Base-by-base conservation (phyloP, 2,888 invertebrate genomes). In the Tyria jacobaeae region DNA sequence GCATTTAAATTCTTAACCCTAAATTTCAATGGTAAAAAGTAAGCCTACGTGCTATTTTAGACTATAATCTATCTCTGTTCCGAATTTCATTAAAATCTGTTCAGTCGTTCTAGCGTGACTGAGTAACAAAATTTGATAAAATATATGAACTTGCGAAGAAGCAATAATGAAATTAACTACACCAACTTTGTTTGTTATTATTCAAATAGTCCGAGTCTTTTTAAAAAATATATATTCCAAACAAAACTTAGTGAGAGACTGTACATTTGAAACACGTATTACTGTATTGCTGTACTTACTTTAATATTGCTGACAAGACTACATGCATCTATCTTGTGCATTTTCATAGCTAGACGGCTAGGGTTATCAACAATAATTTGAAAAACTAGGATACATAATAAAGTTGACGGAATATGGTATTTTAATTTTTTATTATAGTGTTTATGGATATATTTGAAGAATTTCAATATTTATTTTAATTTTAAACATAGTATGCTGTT, bases 221-320 rank as follows among this genome's bases (percentile, higher is more conserved):
- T n/a, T n/a, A 34, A 21, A 17, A 12, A n/a, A n/a, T n/a, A n/a
- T 17, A 51, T 51, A 5, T 51, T 35, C 34, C 5, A 14, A 34
- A 21, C 9, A 35, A 15, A 52, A 37, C 35, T 48, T 48, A 14
- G 6, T 25, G 6, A 1, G 15, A 15, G 5, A 35, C 12, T 12
- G 6, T 34, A 54, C 25, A 44, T 54, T 51, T 41, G 17, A 41
- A 15, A 41, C 9, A 10, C 17, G 10, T 4, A 51, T 35, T 1
- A 14, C 14, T 34, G 7, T 39, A 27, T 27, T 53, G 39, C 10
- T 41, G 39, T 41, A 39, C 10, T 24, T 39, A 39, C 24, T 48
- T 24, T 15, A 6, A 50, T 50, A 37, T 52, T 59, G 25, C 58
- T 35, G 35, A 53, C 51, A 57, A 57, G 50, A 47, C 51, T 41